phyloP scores from a whole-genome alignment of 2,888 invertebrate species.

The Plusia festucae region DNA sequence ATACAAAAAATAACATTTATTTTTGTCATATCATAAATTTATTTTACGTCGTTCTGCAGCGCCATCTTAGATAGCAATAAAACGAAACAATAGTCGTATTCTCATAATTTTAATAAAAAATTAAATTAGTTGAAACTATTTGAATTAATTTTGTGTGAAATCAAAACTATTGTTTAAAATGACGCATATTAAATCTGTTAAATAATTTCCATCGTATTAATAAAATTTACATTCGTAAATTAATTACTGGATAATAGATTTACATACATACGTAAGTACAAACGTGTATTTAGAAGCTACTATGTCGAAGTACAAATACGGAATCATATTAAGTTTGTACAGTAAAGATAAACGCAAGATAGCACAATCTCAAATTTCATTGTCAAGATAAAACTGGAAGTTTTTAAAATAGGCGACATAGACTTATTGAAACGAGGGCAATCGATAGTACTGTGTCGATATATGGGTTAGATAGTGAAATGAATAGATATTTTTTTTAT shows the following conservation, averaged over 20 bases:
- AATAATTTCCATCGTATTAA: slow-evolving; percentile 32
- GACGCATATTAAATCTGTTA: slow-evolving; percentile 11
- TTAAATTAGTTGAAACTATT: slow-evolving; percentile 8
- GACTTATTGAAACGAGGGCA: slow-evolving; percentile 67
- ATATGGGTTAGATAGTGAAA: slow-evolving; percentile 55
- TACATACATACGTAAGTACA: slow-evolving; percentile 4
- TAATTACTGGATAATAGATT: slow-evolving; percentile 11
- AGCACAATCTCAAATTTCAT: slow-evolving; percentile 37
- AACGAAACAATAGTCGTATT: slow-evolving; percentile 33
- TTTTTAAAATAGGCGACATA: slow-evolving; percentile 44
- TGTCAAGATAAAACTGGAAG: slow-evolving; percentile 32
- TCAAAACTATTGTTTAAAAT: slow-evolving; percentile 17
- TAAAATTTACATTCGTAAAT: slow-evolving; percentile 30
- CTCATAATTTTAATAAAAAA: slow-evolving; percentile 14
- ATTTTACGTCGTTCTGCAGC: slow-evolving; percentile 22
- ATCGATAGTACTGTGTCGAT: slow-evolving; percentile 68
- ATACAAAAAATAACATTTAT: slow-evolving; percentile 28
- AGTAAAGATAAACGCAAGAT: slow-evolving; percentile 32
- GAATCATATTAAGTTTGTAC: slow-evolving; percentile 27
- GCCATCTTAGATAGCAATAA: slow-evolving; percentile 22
- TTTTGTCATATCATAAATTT: slow-evolving; percentile 21
- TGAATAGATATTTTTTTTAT: slow-evolving; percentile 56
- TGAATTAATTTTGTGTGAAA: slow-evolving; percentile 22
- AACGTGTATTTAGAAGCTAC: not conserved
- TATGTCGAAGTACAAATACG: slow-evolving; percentile 28